Base-by-base conservation (phyloP, 2,113 vertebrate genomes). In the Archocentrus centrarchus region DNA sequence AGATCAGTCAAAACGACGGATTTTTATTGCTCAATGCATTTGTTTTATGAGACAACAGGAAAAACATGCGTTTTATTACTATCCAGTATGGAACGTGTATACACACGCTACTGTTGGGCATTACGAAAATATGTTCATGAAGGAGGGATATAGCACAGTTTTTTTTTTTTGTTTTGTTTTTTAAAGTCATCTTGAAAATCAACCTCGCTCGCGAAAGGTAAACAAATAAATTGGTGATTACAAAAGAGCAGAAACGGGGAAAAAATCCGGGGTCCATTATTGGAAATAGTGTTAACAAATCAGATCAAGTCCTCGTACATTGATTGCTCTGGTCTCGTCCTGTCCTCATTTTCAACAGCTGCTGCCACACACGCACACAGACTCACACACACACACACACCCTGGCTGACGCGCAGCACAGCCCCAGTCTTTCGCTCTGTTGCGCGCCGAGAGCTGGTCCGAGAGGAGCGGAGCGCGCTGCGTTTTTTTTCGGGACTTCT, bases 251-350 rank as follows among this genome's bases (percentile, higher is more conserved):
- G 32, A 62, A 78, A 66, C n/a, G 27, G n/a, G 70, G 75, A 76
- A 64, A 53, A 81, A 57, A 73, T 6, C 62, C 66, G 14, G 39
- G 47, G 64, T 75, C 73, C 64, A 80, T 91, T 82, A 88, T 87
- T 89, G 80, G 87, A 63, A 92, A 88, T 77, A 89, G 83, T 86
- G 93, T 86, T 88, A 93, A 89, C 88, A 91, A 92, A 92, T 94
- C 84, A 91, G 92, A 94, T 93, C 93, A 90, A 89, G 89, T 85
- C 92, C 86, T 95, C 95, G 62, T 93, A 86, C 93, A 95, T 96
- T 93, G 95, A 96, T 95, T 95, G 95, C 94, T 96, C 93, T 94
- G 93, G 95, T 95, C 96, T 96, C 85, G 91, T 93, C 86, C 88
- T 92, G 89, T 94, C 88, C 90, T 91, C 87, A 73, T 93, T 93